Evolutionary conservation across 2,113 vertebrate species (phyloP).

Genomic region (Stigmatopora argus): DNA sequence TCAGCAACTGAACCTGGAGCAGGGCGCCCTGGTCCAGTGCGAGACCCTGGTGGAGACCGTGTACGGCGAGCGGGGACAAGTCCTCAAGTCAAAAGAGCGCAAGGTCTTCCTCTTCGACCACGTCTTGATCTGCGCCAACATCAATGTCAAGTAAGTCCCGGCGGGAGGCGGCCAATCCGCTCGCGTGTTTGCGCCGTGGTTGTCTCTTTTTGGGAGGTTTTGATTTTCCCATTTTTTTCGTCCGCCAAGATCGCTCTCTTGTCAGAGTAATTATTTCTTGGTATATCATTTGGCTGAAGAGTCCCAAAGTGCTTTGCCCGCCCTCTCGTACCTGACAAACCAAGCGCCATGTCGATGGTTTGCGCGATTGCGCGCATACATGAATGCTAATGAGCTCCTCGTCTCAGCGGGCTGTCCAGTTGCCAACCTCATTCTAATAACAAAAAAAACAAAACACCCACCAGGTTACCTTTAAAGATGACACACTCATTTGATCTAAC

Average conservation of each 20-base stretch:
- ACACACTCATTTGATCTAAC: too few species aligned
- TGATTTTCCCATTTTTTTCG: slow-evolving; percentile 25
- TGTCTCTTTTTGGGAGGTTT: slow-evolving; percentile 30
- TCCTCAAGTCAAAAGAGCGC: slow-evolving; percentile 92
- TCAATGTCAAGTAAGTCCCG: slow-evolving; percentile 87
- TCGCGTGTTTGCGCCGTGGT: slow-evolving; percentile 19
- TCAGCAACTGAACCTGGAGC: slow-evolving; percentile 77
- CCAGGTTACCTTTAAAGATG: background rate
- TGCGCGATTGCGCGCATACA: slow-evolving; percentile 62
- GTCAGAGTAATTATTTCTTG: slow-evolving; percentile 55
- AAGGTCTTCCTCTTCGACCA: slow-evolving; percentile 91
- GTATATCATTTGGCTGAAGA: slow-evolving; percentile 41
- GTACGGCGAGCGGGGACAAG: slow-evolving; percentile 86
- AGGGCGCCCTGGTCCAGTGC: slow-evolving; percentile 85
- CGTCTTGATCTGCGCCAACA: slow-evolving; percentile 88
- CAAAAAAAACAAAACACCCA: background rate
- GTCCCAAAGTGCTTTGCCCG: slow-evolving; percentile 58
- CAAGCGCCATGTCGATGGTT: slow-evolving; percentile 55
- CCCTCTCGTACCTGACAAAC: slow-evolving; percentile 65
- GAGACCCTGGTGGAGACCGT: slow-evolving; percentile 92
- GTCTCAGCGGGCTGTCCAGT: slow-evolving; percentile 40
- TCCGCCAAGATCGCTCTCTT: slow-evolving; percentile 36
- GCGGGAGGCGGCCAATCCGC: slow-evolving; percentile 3
- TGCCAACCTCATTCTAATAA: slow-evolving; percentile 22
- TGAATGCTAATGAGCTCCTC: slow-evolving; percentile 64